These are phyloP conservation scores for Cryptotis parvus DNA, from an alignment of 2,113 vertebrate genomes.

Conservation along the genomic window DNA sequence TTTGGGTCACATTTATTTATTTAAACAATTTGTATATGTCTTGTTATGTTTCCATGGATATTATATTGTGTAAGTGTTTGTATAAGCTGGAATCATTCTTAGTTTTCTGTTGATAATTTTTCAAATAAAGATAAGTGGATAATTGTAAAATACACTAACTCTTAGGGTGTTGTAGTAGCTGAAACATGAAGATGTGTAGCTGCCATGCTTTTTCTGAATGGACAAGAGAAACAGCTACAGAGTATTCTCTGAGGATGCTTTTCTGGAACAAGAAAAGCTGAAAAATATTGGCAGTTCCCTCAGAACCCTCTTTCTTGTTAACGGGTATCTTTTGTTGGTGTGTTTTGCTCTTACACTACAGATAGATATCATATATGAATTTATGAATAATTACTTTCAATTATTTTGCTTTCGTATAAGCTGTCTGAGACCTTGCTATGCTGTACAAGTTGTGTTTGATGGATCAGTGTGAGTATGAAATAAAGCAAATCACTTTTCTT, in stretches of 20 bases:
- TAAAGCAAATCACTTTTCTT: conserved; percentile 86
- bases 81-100: conserved; percentile 86
- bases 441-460: conserved; percentile 90
- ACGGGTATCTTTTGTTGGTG: conserved; percentile 87
- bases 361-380: conserved; percentile 87
- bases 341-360: conserved; percentile 85
- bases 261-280: conserved; percentile 82
- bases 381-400: conserved; percentile 88
- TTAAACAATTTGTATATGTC: conserved; percentile 82
- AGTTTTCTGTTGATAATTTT: conserved; percentile 78
- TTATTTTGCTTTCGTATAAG: conserved; percentile 90
- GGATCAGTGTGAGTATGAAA: conserved; percentile 89
- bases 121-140: conserved; percentile 73
- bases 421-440: conserved; percentile 88
- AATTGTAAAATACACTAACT: conserved; percentile 82
- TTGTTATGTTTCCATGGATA: conserved; percentile 82
- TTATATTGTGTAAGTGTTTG: conserved; percentile 83
- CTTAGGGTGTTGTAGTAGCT: conserved; percentile 82
- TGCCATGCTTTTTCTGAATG: conserved; percentile 81
- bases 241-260: conserved; percentile 84
- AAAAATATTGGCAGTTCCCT: conserved; percentile 82
- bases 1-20: conserved; percentile 81
- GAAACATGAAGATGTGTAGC: conserved; percentile 79
- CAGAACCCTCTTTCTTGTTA: conserved; percentile 87
- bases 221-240: conserved; percentile 79